A percentile compares a stretch with the other conserved stretches of the same genome.
Evolutionary conservation across 2,888 invertebrate genomes (phyloP).

Genomic region (Drosophila mulleri): DNA sequence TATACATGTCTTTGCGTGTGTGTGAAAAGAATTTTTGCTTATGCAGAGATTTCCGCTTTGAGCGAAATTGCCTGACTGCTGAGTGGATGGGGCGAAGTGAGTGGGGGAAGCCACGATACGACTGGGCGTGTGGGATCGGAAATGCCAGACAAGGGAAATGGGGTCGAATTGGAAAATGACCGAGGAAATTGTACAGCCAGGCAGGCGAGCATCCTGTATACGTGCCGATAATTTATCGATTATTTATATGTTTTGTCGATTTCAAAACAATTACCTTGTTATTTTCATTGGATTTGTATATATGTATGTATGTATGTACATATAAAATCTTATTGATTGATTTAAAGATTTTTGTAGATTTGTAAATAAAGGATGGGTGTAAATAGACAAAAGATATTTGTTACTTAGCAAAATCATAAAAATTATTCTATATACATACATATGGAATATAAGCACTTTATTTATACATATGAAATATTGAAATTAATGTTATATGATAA

Average conservation of each 20-base stretch:
- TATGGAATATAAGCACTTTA: not conserved
- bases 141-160: conserved; percentile 57
- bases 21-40: conserved; percentile 53
- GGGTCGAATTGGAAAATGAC: conserved; percentile 37
- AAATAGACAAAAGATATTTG: not conserved
- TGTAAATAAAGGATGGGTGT: not conserved
- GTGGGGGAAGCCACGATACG: conserved; percentile 7
- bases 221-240: conserved; percentile 24
- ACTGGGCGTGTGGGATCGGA: conserved; percentile 74
- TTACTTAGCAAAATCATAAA: not conserved
- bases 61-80: conserved; percentile 23
- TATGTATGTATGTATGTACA: no score
- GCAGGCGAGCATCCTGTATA: conserved; percentile 24
- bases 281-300: not conserved
- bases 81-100: not conserved
- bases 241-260: not conserved
- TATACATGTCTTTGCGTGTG: conserved; percentile 12
- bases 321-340: not conserved
- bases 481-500: no score
- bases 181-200: conserved; percentile 20
- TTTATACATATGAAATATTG: no score
- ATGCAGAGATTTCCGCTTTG: conserved; percentile 62
- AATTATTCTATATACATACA: not conserved
- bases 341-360: not conserved
- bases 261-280: not conserved